A percentile compares a stretch with the other conserved stretches of the same genome.
Evolutionary conservation across 2,888 invertebrate species (phyloP).

Genomic region (Nezara viridula): DNA sequence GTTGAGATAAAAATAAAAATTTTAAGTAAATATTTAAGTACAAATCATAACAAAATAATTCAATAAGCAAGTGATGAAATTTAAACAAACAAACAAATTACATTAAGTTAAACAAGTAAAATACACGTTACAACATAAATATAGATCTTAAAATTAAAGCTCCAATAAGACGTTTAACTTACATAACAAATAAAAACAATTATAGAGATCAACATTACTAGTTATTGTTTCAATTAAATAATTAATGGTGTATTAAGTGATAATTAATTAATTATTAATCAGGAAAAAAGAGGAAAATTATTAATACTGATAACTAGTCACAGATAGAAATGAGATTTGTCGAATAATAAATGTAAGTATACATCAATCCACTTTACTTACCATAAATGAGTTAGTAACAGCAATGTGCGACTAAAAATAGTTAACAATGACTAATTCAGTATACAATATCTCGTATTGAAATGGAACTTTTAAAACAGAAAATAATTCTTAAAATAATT

Average conservation of each 20-base stretch:
- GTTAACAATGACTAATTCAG: conserved; percentile 16
- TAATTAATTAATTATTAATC: not conserved
- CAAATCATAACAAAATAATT: not conserved
- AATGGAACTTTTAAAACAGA: not conserved
- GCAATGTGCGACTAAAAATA: conserved; percentile 6
- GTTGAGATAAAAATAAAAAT: conserved; percentile 6
- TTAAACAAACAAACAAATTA: not conserved
- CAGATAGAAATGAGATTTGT: not conserved
- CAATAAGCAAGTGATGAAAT: not conserved
- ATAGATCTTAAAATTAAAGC: not conserved
- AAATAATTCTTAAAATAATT: conserved; percentile 4
- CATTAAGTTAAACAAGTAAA: conserved; percentile 23
- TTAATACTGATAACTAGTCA: conserved; percentile 10
- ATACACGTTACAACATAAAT: not conserved
- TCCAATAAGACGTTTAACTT: not conserved
- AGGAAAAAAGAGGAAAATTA: not conserved
- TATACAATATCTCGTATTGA: not conserved
- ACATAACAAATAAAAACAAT: not conserved
- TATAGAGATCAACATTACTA: conserved; percentile 5
- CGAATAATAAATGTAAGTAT: not conserved
- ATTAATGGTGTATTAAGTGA: not conserved
- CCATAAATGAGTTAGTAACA: not conserved
- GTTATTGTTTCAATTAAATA: not conserved
- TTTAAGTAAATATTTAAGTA: not conserved
- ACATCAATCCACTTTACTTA: not conserved